Evolutionary conservation across 2,797 vertebrate genomes (phyloP).

Genomic region (Ptychobarbus kaznakovi): DNA sequence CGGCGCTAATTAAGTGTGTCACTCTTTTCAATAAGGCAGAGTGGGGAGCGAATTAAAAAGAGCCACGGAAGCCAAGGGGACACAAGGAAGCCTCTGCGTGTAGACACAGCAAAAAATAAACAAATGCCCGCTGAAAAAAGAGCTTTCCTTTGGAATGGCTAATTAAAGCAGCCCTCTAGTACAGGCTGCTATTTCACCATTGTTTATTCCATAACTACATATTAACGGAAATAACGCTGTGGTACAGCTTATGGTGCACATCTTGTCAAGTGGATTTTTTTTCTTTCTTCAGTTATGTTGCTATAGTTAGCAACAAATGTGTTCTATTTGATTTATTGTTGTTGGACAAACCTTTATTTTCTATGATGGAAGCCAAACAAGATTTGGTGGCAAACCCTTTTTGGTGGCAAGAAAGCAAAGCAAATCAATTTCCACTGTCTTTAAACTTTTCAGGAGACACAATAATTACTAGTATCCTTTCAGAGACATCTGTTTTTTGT

Average conservation of each 20-base stretch:
- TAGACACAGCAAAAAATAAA: constrained; percentile 78
- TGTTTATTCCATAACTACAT: constrained; percentile 43
- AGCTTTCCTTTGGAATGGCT: constrained; percentile 77
- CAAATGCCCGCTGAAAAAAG: constrained; percentile 72
- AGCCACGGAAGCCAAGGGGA: constrained; percentile 72
- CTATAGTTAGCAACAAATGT: constrained; percentile 38
- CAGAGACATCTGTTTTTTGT: neutral
- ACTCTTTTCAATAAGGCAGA: constrained; percentile 76
- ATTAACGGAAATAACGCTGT: constrained; percentile 32
- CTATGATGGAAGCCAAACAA: constrained; percentile 28
- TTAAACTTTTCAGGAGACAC: constrained; percentile 10
- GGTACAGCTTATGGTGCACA: constrained; percentile 12
- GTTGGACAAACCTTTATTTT: constrained; percentile 42
- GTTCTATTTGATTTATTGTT: constrained; percentile 19
- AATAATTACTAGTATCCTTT: neutral
- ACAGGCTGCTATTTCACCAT: constrained; percentile 49
- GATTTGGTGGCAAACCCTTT: constrained; percentile 14
- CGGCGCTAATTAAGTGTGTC: constrained; percentile 84
- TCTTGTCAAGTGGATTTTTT: constrained; percentile 28
- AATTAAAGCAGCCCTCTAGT: constrained; percentile 72
- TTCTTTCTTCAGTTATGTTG: neutral
- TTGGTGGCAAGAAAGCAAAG: constrained; percentile 31
- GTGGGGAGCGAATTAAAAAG: constrained; percentile 65
- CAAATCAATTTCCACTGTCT: constrained; percentile 10
- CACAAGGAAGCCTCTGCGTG: constrained; percentile 74